Conservation (phyloP, 2,113 vertebrate species). For the Cryptomyrus ogoouensis region DNA sequence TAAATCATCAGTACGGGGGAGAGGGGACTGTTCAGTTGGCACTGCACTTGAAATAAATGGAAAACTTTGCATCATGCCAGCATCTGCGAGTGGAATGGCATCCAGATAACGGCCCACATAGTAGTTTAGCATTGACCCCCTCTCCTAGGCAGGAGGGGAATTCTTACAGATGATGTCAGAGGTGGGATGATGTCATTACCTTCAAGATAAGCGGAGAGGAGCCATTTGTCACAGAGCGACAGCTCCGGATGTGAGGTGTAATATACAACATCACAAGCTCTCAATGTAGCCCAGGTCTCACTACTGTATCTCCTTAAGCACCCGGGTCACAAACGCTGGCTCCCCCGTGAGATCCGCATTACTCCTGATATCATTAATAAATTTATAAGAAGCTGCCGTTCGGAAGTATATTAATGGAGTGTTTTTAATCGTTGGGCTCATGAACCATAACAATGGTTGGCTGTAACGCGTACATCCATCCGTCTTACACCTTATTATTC, state of each 20-base stretch:
- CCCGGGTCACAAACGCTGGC: not conserved
- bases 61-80: not conserved
- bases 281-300: not conserved
- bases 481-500: not conserved
- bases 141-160: not conserved
- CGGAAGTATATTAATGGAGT: not conserved
- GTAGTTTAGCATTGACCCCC: not conserved
- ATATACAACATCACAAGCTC: not conserved
- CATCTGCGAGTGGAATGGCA: not conserved
- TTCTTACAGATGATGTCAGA: not conserved
- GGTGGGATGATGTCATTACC: not conserved
- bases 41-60: not conserved
- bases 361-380: not conserved
- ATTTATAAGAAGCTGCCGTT: not conserved
- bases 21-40: too few species aligned
- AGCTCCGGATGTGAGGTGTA: not conserved
- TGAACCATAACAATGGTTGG: not conserved
- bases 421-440: not conserved
- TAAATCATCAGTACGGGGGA: not conserved
- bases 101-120: not conserved
- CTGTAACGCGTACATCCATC: not conserved
- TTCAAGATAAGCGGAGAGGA: not conserved
- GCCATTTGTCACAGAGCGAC: not conserved
- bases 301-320: not conserved
- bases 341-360: not conserved